phyloP scores from a whole-genome alignment of 2,888 invertebrate species.

The Zaprionus bogoriensis region DNA sequence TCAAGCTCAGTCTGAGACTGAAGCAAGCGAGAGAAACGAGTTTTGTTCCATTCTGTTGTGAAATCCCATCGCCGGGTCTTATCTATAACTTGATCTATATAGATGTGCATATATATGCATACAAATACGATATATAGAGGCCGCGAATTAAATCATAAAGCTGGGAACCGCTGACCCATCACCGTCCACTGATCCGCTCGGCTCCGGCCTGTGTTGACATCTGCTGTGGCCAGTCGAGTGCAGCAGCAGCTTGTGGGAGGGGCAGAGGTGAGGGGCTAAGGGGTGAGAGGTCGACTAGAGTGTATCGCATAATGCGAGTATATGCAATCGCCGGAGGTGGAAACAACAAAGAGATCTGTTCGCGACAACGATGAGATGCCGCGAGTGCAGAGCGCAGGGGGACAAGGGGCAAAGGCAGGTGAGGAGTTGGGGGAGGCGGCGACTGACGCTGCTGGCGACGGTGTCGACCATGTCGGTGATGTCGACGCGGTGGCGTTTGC shows the following conservation, averaged over 20 bases:
- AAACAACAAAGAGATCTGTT: constrained; percentile 70
- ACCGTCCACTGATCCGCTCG: constrained; percentile 37
- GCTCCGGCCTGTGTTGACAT: constrained; percentile 38
- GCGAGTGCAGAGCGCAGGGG: background rate
- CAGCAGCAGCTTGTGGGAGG: background rate
- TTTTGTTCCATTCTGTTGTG: background rate
- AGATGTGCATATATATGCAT: background rate
- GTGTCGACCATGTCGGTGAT: constrained; percentile 38
- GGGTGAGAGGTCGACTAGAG: constrained; percentile 14
- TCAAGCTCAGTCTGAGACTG: no score
- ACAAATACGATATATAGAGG: no score
- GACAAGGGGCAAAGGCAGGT: background rate
- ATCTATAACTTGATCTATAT: background rate
- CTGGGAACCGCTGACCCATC: constrained; percentile 44
- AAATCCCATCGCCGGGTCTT: background rate
- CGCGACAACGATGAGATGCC: constrained; percentile 49
- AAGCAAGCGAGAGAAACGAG: background rate
- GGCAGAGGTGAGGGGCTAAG: constrained; percentile 9
- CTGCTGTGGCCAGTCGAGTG: constrained; percentile 18
- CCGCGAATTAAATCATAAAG: constrained; percentile 9
- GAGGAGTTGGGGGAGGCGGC: background rate
- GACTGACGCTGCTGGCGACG: constrained; percentile 4
- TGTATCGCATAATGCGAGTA: constrained; percentile 47
- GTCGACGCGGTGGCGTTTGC: constrained; percentile 73
- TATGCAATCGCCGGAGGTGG: constrained; percentile 61